These are phyloP conservation scores for Aphrophora alni DNA, from an alignment of 2,888 invertebrate species.

Conservation along the genomic window DNA sequence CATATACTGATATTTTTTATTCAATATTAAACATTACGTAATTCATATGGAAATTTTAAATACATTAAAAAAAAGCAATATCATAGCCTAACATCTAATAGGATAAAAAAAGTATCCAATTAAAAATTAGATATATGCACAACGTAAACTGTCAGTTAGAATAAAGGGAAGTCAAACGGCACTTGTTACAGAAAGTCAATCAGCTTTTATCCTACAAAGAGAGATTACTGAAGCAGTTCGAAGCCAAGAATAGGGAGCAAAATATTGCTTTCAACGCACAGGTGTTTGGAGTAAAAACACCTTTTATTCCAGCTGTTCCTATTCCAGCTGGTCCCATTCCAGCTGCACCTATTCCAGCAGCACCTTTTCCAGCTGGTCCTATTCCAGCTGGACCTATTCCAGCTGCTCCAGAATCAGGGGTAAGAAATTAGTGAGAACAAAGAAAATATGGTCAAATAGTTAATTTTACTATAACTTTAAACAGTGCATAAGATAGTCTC, in stretches of 20 bases:
- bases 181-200: constrained; percentile 51
- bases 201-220: constrained; percentile 51
- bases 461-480: no score
- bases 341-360: neutral
- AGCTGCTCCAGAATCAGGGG: neutral
- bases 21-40: no score
- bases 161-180: neutral
- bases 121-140: no score
- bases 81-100: no score
- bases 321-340: constrained; percentile 1
- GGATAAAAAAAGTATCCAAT: no score
- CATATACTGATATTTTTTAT: no score
- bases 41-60: no score
- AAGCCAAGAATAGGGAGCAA: constrained; percentile 46
- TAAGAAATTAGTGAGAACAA: neutral
- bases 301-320: neutral
- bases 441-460: no score
- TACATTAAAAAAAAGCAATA: no score
- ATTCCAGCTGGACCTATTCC: neutral
- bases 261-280: constrained; percentile 46
- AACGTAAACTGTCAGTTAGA: neutral
- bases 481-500: no score
- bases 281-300: constrained; percentile 20
- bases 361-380: no score
- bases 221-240: constrained; percentile 48